Percentiles rank a stretch among this genome's conserved stretches.
Evolutionary conservation across 2,888 invertebrate species (phyloP).

Genomic region (Leucoptera coffeella): DNA sequence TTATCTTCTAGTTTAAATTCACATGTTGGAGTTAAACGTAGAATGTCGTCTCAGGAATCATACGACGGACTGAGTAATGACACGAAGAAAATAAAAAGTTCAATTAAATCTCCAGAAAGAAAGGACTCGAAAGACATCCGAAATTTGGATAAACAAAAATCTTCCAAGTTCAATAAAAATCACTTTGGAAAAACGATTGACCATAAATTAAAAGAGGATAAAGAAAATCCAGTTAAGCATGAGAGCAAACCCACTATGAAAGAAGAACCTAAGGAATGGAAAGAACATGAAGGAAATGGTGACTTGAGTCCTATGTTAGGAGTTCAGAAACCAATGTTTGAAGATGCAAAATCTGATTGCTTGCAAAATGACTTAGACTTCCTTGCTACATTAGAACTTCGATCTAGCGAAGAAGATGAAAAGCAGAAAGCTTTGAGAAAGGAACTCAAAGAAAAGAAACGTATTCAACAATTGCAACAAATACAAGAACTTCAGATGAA

Average conservation of each 20-base stretch:
- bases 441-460: constrained; percentile 52
- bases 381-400: constrained; percentile 50
- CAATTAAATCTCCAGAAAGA: constrained; percentile 48
- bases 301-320: no score
- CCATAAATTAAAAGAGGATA: constrained; percentile 56
- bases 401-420: constrained; percentile 56
- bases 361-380: constrained; percentile 53
- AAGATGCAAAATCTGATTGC: constrained; percentile 18
- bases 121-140: constrained; percentile 66
- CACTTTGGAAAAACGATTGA: constrained; percentile 53
- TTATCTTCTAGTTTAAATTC: constrained; percentile 56
- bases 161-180: constrained; percentile 54
- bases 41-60: constrained; percentile 73
- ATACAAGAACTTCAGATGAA: constrained; percentile 45
- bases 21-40: constrained; percentile 62
- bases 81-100: constrained; percentile 56
- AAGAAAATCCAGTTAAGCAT: constrained; percentile 45
- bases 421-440: constrained; percentile 47
- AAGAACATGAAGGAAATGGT: no score
- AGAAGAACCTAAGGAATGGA: constrained; percentile 7
- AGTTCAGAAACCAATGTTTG: no score
- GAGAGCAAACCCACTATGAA: constrained; percentile 19
- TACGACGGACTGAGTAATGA: constrained; percentile 52
- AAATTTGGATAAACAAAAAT: constrained; percentile 30
- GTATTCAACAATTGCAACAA: constrained; percentile 42